Evolutionary conservation across 1,140 invertebrate genomes (phyloP).

Genomic region (Notospermus geniculatus): DNA sequence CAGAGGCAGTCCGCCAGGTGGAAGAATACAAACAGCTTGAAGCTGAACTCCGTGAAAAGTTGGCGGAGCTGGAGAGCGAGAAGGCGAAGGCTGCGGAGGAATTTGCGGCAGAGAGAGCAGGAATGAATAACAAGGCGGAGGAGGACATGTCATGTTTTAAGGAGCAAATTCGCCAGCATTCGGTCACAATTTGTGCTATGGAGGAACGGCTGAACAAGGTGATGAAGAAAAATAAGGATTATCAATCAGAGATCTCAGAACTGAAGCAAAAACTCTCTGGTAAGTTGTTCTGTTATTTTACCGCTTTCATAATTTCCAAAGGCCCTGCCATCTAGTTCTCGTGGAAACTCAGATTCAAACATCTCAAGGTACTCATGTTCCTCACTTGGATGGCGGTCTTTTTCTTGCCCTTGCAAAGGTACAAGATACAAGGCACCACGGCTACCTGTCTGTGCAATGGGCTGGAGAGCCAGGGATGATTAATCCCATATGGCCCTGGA

Average conservation of each 20-base stretch:
- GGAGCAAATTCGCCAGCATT: conserved; percentile 53
- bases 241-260: conserved; percentile 36
- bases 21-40: conserved; percentile 38
- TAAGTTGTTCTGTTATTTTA: conserved; percentile 14
- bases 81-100: conserved; percentile 24
- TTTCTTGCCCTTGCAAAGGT: no score
- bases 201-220: conserved; percentile 51
- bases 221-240: conserved; percentile 48
- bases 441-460: no score
- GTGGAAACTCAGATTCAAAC: no score
- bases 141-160: conserved; percentile 40
- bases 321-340: no score
- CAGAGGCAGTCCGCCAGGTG: conserved; percentile 31
- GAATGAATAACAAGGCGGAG: conserved; percentile 26
- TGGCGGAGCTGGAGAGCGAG: conserved; percentile 27
- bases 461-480: no score
- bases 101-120: conserved; percentile 20
- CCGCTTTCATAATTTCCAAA: no score
- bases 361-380: no score
- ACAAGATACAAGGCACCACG: no score
- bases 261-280: conserved; percentile 44
- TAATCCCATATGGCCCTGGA: no score
- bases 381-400: no score
- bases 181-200: conserved; percentile 54
- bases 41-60: conserved; percentile 30